These are phyloP conservation scores for Heterochromis multidens DNA, from an alignment of 2,113 vertebrate species.

Conservation along the genomic window DNA sequence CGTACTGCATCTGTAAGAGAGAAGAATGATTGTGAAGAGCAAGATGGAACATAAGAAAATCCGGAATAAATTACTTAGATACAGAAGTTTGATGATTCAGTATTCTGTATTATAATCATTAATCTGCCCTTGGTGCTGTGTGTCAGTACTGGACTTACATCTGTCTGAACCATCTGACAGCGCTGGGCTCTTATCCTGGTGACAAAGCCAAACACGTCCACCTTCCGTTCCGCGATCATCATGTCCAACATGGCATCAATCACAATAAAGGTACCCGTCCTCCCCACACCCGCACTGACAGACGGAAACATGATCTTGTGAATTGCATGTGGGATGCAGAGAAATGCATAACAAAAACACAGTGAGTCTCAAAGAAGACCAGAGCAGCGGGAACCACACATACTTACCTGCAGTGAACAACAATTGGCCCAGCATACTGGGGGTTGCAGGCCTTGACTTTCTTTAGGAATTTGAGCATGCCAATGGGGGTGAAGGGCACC, in stretches of 20 bases:
- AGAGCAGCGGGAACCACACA: neutral
- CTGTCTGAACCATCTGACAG: slow-evolving; percentile 99
- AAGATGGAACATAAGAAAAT: neutral
- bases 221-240: slow-evolving; percentile 93
- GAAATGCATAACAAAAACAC: neutral
- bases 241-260: slow-evolving; percentile 99
- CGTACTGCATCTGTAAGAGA: slow-evolving; percentile 92
- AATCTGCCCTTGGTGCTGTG: neutral
- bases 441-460: slow-evolving; percentile 96
- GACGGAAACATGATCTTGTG: neutral
- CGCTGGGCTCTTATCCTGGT: slow-evolving; percentile 95
- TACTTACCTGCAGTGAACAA: slow-evolving; percentile 94
- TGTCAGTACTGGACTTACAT: slow-evolving; percentile 77
- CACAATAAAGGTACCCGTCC: slow-evolving; percentile 96
- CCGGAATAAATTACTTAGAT: neutral
- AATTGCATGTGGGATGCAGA: neutral
- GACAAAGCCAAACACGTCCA: slow-evolving; percentile 95
- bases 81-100: neutral
- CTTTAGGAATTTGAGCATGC: slow-evolving; percentile 98
- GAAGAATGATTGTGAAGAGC: neutral
- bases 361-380: neutral
- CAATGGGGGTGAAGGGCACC: slow-evolving; percentile 96
- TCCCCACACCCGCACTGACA: slow-evolving; percentile 89
- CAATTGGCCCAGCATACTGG: slow-evolving; percentile 91
- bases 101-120: neutral